These are phyloP conservation scores for Tetrapedia diversipes DNA, from an alignment of 2,888 invertebrate species.

Conservation along the genomic window DNA sequence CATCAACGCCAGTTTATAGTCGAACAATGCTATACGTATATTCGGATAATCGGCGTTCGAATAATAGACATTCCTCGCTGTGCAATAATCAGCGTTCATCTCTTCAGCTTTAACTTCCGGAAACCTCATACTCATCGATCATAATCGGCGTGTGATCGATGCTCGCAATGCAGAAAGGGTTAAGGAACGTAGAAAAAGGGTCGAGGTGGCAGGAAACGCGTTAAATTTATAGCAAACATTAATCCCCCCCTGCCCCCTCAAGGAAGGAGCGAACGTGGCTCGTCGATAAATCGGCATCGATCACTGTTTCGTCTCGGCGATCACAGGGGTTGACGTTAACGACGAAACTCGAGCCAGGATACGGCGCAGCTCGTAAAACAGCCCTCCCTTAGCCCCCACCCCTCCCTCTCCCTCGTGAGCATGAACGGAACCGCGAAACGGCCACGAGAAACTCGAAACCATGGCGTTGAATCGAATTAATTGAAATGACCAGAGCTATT, in stretches of 20 bases:
- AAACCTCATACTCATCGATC: too few species aligned
- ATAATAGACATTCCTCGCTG: too few species aligned
- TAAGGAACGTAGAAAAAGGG: too few species aligned
- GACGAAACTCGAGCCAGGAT: conserved; percentile 27
- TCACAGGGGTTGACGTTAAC: conserved; percentile 44
- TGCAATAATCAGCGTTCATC: too few species aligned
- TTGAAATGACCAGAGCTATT: conserved; percentile 63
- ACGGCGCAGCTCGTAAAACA: conserved; percentile 31
- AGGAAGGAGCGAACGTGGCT: conserved; percentile 2
- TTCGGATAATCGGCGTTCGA: too few species aligned
- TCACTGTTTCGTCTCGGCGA: conserved; percentile 55
- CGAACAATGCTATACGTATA: too few species aligned
- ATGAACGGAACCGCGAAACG: conserved; percentile 21
- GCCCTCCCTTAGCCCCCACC: too few species aligned
- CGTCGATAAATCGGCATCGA: conserved; percentile 45
- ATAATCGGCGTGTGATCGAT: too few species aligned
- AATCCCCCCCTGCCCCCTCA: not conserved
- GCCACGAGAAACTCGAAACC: conserved; percentile 42
- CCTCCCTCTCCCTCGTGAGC: not conserved
- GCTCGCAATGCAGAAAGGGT: too few species aligned
- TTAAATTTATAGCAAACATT: conserved; percentile 5
- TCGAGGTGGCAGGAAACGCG: too few species aligned
- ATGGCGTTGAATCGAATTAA: conserved; percentile 63
- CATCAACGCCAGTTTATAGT: too few species aligned
- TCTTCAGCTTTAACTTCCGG: too few species aligned